Evolutionary conservation across 64 coral and sea anemone genomes (phyloP).

Genomic region (Montipora foliosa): DNA sequence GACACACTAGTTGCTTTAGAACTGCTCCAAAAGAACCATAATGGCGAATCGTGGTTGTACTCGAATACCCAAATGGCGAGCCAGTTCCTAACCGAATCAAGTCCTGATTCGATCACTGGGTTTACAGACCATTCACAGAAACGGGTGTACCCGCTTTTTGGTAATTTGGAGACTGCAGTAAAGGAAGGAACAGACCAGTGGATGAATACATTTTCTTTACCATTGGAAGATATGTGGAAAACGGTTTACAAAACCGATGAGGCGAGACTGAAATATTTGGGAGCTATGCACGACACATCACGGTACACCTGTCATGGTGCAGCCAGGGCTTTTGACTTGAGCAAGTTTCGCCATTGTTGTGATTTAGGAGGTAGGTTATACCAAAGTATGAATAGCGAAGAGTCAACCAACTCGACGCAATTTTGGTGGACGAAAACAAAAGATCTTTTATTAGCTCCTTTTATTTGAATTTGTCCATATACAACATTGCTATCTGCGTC

Average conservation of each 20-base stretch:
- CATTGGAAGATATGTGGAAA: conserved; percentile 44
- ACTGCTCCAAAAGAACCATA: conserved; percentile 45
- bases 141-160: conserved; percentile 3
- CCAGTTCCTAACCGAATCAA: conserved; percentile 13
- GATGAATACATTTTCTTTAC: conserved; percentile 51
- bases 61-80: conserved; percentile 30
- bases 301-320: conserved; percentile 1
- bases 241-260: neutral
- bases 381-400: no score
- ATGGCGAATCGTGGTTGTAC: conserved; percentile 2
- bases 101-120: neutral
- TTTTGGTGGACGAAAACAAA: no score
- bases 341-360: conserved; percentile 45
- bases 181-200: conserved; percentile 76
- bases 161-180: conserved; percentile 45
- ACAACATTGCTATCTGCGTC: no score
- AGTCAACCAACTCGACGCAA: no score
- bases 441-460: no score
- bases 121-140: no score
- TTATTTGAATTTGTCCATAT: no score
- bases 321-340: conserved; percentile 66
- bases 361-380: conserved; percentile 65
- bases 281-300: conserved; percentile 43
- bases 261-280: neutral
- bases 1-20: conserved; percentile 57